A percentile compares a stretch with the other conserved stretches of the same genome.
phyloP scores from a whole-genome alignment of 35 echinoderm and acorn worm genomes.

The Diadema setosum region DNA sequence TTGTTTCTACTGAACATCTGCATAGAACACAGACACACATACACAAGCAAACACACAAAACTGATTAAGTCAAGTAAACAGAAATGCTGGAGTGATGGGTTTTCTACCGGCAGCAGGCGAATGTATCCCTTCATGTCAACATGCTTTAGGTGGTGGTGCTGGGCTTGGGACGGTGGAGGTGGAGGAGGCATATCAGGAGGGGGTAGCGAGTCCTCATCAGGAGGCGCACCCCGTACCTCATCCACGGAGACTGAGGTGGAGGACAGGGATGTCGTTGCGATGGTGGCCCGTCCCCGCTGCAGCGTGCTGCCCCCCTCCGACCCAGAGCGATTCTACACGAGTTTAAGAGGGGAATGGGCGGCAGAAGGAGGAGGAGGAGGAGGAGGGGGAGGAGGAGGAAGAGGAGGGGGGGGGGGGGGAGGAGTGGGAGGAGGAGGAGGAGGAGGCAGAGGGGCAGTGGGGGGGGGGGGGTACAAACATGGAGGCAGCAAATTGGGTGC shows the following conservation, averaged over 20 bases:
- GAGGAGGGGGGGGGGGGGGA: background rate
- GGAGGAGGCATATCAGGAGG: constrained; percentile 4
- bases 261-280: background rate
- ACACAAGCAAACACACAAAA: too few relatives aligned
- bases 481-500: too few relatives aligned
- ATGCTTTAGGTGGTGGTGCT: background rate
- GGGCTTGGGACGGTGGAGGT: background rate
- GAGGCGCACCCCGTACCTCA: background rate
- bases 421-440: background rate
- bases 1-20: background rate
- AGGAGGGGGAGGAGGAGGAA: background rate
- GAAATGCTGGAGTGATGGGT: background rate
- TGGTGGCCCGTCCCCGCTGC: constrained; percentile 3
- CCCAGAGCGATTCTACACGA: background rate
- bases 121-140: background rate
- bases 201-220: too few relatives aligned
- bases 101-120: background rate
- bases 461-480: background rate
- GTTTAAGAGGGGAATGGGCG: background rate
- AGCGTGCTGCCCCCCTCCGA: background rate
- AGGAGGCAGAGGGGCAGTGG: background rate
- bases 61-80: background rate
- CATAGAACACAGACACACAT: too few relatives aligned
- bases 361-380: background rate
- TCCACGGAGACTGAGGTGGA: too few relatives aligned